These are phyloP conservation scores for Typhlichthys subterraneus DNA, from an alignment of 2,797 vertebrate genomes.

Conservation along the genomic window DNA sequence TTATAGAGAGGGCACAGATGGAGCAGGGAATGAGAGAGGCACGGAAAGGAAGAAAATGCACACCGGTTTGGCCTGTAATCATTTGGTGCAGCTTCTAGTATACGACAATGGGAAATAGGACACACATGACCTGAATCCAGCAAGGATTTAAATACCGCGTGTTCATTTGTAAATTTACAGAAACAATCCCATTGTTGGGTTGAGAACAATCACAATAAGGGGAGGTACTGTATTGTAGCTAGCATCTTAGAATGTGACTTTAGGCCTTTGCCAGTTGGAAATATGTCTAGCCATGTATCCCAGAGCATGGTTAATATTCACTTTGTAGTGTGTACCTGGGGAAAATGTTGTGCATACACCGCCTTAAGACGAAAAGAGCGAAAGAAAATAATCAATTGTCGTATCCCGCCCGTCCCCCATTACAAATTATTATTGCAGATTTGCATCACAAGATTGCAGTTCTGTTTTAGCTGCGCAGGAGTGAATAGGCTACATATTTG, in stretches of 20 bases:
- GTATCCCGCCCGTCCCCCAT: slow-evolving; percentile 9
- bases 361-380: slow-evolving; percentile 67
- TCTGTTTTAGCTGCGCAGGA: slow-evolving; percentile 23
- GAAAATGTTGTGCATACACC: slow-evolving; percentile 52
- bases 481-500: slow-evolving; percentile 19
- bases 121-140: slow-evolving; percentile 23
- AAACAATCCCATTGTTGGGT: slow-evolving; percentile 35
- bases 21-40: slow-evolving; percentile 49
- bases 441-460: slow-evolving; percentile 56
- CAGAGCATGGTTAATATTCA: slow-evolving; percentile 72
- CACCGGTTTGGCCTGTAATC: not conserved
- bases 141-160: slow-evolving; percentile 4
- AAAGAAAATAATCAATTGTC: slow-evolving; percentile 64
- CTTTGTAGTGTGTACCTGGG: slow-evolving; percentile 76
- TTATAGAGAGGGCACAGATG: slow-evolving; percentile 74
- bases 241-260: slow-evolving; percentile 59
- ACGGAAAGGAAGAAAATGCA: slow-evolving; percentile 14
- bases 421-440: slow-evolving; percentile 67
- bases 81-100: not conserved
- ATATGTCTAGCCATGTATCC: slow-evolving; percentile 64
- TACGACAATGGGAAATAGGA: not conserved
- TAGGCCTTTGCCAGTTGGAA: slow-evolving; percentile 67
- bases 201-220: slow-evolving; percentile 49
- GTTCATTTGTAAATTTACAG: slow-evolving; percentile 3
- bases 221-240: slow-evolving; percentile 30